Percentiles rank a stretch among this genome's conserved stretches.
Conservation (phyloP, 2,113 vertebrate species). For the Myocastor coypus region DNA sequence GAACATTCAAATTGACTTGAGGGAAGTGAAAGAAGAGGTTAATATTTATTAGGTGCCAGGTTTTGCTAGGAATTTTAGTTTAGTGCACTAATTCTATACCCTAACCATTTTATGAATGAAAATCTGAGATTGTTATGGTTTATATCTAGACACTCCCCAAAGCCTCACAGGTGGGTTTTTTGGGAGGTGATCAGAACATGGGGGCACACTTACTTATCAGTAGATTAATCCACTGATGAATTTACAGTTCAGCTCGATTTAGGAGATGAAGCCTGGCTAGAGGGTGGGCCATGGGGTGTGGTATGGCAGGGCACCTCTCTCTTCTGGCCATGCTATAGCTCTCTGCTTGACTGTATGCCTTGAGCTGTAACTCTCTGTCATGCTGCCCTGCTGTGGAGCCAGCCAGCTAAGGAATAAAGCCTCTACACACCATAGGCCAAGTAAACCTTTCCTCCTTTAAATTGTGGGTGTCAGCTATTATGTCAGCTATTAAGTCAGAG, state of each 20-base stretch:
- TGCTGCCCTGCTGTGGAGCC: neutral
- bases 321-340: neutral
- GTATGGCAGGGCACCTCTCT: neutral
- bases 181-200: neutral
- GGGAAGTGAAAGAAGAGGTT: neutral
- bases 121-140: constrained; percentile 31
- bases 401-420: neutral
- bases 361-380: neutral
- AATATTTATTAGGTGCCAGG: constrained; percentile 14
- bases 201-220: neutral
- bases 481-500: neutral
- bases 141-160: neutral
- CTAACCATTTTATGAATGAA: neutral
- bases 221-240: neutral
- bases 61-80: constrained; percentile 2
- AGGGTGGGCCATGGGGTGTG: neutral
- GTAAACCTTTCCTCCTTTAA: neutral
- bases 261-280: neutral
- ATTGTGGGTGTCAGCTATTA: neutral
- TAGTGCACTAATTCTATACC: neutral
- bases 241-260: neutral
- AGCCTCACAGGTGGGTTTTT: neutral
- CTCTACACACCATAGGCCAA: neutral
- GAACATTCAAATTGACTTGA: neutral
- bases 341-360: neutral